A percentile compares a stretch with the other conserved stretches of the same genome.
Conservation (phyloP, 2,113 vertebrate genomes). For the Tricholaema leucomelas region DNA sequence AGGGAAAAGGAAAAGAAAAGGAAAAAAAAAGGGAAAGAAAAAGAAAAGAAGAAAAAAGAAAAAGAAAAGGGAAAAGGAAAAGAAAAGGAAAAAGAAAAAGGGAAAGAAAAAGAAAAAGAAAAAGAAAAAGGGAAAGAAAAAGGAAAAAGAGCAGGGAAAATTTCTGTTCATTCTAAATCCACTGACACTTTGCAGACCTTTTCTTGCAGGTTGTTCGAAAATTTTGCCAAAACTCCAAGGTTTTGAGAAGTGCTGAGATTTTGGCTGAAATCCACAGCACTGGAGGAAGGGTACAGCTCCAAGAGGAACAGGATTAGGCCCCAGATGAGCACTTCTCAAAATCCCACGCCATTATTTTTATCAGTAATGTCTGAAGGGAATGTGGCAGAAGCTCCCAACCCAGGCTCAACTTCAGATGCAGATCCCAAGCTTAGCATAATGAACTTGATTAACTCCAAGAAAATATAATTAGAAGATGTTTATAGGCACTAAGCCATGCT, state of each 20-base stretch:
- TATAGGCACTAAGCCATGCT: conserved; percentile 60
- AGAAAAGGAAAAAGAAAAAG: too few relatives aligned
- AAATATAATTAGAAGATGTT: conserved; percentile 66
- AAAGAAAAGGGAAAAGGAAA: too few relatives aligned
- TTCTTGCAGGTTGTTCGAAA: neutral
- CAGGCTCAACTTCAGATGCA: conserved; percentile 36
- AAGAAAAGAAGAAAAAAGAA: too few relatives aligned
- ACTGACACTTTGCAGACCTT: neutral
- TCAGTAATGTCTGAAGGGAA: conserved; percentile 25
- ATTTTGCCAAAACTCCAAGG: neutral
- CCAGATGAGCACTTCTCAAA: neutral
- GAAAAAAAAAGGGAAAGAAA: too few relatives aligned
- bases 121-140: too few relatives aligned
- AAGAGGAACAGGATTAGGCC: neutral
- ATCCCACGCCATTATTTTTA: conserved; percentile 4
- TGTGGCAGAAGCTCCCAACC: neutral
- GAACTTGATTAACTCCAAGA: conserved; percentile 55
- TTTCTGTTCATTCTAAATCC: neutral
- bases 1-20: too few relatives aligned
- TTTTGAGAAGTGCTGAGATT: neutral
- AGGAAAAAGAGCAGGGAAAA: neutral
- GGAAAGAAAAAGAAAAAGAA: too few relatives aligned
- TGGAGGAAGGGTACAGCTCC: neutral
- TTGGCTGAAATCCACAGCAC: neutral
- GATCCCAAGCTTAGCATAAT: conserved; percentile 45